Percentiles rank a stretch among this genome's conserved stretches.
Evolutionary conservation across 2,113 vertebrate species (phyloP).

Genomic region (Oreotragus oreotragus): DNA sequence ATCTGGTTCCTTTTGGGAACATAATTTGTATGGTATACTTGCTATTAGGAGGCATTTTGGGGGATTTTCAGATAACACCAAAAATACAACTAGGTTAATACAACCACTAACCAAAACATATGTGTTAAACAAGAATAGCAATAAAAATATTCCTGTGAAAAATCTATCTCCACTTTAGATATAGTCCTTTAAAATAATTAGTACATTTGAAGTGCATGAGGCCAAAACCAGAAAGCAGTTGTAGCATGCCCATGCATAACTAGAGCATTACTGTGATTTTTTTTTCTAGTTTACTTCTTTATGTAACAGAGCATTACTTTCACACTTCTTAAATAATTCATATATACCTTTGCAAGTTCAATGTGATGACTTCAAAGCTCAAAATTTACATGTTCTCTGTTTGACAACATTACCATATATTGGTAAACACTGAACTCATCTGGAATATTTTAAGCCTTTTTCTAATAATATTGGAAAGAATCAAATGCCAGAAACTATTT

Average conservation of each 20-base stretch:
- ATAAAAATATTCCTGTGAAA: background rate
- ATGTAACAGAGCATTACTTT: constrained; percentile 28
- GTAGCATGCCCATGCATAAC: background rate
- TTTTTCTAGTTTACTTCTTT: background rate
- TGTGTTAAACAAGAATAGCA: background rate
- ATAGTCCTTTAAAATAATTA: background rate
- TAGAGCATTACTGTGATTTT: background rate
- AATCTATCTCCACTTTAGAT: background rate
- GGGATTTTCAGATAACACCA: background rate
- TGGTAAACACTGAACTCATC: constrained; percentile 50
- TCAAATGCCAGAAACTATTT: constrained; percentile 30
- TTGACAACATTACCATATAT: constrained; percentile 54
- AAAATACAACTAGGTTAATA: background rate
- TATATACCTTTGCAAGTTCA: constrained; percentile 48
- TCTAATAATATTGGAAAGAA: constrained; percentile 1
- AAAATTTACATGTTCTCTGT: constrained; percentile 35
- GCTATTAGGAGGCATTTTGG: background rate
- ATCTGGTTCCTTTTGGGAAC: background rate
- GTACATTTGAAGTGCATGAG: background rate
- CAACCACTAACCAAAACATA: background rate
- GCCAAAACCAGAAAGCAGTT: background rate
- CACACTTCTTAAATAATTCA: constrained; percentile 53
- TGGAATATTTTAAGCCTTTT: constrained; percentile 43
- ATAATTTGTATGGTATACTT: background rate
- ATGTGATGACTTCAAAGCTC: background rate